phyloP scores from a whole-genome alignment of 1,140 invertebrate genomes.

The Hycleus cichorii region DNA sequence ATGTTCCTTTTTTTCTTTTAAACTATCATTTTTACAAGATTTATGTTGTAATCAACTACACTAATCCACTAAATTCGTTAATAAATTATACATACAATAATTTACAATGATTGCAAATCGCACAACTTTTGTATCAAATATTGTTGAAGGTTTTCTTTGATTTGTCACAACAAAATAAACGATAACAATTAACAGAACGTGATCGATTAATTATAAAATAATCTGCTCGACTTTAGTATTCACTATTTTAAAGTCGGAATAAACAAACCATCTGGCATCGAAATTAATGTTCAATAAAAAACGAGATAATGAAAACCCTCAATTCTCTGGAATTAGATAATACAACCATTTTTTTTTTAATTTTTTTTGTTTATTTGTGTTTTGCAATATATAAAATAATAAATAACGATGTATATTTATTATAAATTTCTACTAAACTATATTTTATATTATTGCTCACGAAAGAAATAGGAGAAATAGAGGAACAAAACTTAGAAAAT shows the following conservation, averaged over 20 bases:
- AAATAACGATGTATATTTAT: constrained; percentile 18
- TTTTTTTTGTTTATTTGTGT: neutral
- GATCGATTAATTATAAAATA: too few species aligned
- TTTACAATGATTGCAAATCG: constrained; percentile 39
- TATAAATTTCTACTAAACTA: constrained; percentile 21
- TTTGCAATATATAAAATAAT: constrained; percentile 5
- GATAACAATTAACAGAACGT: too few species aligned
- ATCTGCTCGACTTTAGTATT: too few species aligned
- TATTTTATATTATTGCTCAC: constrained; percentile 31
- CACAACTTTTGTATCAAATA: constrained; percentile 26
- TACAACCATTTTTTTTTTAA: constrained; percentile 11
- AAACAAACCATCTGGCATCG: too few species aligned
- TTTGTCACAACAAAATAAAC: too few species aligned
- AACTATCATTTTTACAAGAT: constrained; percentile 21
- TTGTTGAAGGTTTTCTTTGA: neutral
- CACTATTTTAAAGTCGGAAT: too few species aligned
- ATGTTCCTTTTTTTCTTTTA: constrained; percentile 16
- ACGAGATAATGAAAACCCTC: too few species aligned
- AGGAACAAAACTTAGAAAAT: neutral
- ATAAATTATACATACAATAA: constrained; percentile 36
- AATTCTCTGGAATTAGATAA: too few species aligned
- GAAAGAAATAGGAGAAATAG: constrained; percentile 13
- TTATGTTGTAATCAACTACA: constrained; percentile 22
- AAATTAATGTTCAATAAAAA: too few species aligned
- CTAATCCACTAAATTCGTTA: constrained; percentile 26